Evolutionary conservation across 2,113 vertebrate species (phyloP).

Genomic region (Trichechus manatus): DNA sequence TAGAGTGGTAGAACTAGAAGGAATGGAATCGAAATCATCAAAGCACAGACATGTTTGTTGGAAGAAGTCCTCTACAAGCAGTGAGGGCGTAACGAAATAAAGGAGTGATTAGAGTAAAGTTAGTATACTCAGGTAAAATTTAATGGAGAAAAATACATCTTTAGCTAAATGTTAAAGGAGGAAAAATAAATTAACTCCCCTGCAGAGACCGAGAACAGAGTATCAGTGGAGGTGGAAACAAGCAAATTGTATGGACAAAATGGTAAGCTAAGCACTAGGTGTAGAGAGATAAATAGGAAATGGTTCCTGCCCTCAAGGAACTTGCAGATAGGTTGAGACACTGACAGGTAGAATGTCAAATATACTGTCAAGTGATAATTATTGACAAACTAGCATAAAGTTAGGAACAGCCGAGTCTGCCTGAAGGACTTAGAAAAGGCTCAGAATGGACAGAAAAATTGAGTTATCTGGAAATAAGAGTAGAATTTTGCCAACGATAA

Average conservation of each 20-base stretch:
- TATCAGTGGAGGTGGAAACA: slow-evolving; percentile 49
- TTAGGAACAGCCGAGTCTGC: slow-evolving; percentile 29
- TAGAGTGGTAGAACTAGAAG: background rate
- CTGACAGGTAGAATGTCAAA: slow-evolving; percentile 51
- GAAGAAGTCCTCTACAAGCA: background rate
- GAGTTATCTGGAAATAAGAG: slow-evolving; percentile 41
- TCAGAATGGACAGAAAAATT: slow-evolving; percentile 29
- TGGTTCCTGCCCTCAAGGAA: slow-evolving; percentile 1
- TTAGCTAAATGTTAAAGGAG: slow-evolving; percentile 54
- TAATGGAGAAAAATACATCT: slow-evolving; percentile 54
- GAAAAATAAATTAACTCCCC: slow-evolving; percentile 40
- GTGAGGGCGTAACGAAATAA: slow-evolving; percentile 36
- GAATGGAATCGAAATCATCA: slow-evolving; percentile 39
- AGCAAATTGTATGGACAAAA: slow-evolving; percentile 21
- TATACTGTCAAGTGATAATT: slow-evolving; percentile 50
- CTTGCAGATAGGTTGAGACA: background rate
- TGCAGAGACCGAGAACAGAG: slow-evolving; percentile 1
- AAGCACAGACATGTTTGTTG: slow-evolving; percentile 35
- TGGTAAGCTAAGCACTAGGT: background rate
- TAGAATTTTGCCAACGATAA: slow-evolving; percentile 56
- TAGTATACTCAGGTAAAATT: slow-evolving; percentile 16
- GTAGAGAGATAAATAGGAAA: slow-evolving; percentile 54
- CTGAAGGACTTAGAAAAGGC: slow-evolving; percentile 31
- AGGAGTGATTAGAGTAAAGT: slow-evolving; percentile 30
- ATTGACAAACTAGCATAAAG: background rate